phyloP scores from a whole-genome alignment of 92 coral and sea anemone species.

The Epizoanthus ramosus region DNA sequence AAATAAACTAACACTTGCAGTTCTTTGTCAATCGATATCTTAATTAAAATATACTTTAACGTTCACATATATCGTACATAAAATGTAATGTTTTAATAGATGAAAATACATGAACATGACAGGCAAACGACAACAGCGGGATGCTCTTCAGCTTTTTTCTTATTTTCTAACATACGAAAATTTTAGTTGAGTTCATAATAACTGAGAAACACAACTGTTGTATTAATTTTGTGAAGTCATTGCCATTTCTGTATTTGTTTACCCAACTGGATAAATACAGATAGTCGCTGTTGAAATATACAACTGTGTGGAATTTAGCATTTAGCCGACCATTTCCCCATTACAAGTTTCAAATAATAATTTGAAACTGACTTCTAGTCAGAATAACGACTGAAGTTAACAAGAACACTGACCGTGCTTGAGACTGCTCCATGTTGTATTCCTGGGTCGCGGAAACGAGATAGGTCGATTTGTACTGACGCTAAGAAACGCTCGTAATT shows the following conservation, averaged over 20 bases:
- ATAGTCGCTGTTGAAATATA: background rate
- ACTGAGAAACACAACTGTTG: background rate
- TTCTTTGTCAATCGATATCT: conserved; percentile 5
- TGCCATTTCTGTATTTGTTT: background rate
- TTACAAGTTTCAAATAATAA: background rate
- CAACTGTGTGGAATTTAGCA: conserved; percentile 7
- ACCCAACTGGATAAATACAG: conserved; percentile 3
- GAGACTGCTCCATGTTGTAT: background rate
- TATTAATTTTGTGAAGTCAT: background rate
- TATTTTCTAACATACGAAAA: background rate
- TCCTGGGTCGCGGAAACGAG: background rate
- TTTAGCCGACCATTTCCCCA: background rate
- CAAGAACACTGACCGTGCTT: conserved; percentile 1
- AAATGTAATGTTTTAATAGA: background rate
- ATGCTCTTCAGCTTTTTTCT: no score
- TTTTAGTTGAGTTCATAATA: background rate
- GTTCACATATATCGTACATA: background rate
- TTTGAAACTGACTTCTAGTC: background rate
- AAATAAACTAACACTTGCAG: background rate
- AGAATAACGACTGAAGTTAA: background rate
- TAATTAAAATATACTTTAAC: conserved; percentile 2
- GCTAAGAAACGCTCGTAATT: background rate
- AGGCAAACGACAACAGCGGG: background rate
- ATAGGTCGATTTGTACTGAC: background rate
- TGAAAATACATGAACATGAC: background rate